Evolutionary conservation across 2,888 invertebrate genomes (phyloP), one percentile per base, ranked within the genome.

Genomic region (Chorisops tibialis): DNA sequence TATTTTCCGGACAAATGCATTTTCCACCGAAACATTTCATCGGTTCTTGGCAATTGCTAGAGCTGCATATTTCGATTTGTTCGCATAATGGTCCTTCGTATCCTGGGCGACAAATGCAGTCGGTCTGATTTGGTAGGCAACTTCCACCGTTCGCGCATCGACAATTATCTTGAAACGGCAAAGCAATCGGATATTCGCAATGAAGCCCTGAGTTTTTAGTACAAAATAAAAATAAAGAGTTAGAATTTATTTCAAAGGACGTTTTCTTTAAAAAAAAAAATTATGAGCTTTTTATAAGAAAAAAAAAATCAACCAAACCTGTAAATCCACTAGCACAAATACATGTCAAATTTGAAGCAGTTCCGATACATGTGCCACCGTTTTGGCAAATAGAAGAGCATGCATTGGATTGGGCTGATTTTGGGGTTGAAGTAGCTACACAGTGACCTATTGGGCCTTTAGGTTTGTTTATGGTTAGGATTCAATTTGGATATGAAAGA

Each of bases 361-460:
- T 80, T 74, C 87, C 85, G 65, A 81, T 78, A 76, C 91, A 91
- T 59, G 85, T 86, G 69, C 87, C 90, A 69, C 80, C 81, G 79
- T 89, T 88, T 76, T 85, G 82, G 80, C 93, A 94, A 24, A 73
- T 72, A 69, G 75, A 74, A 70, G 73, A 72, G 68, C 78, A 78
- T 76, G 79, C 78, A 74, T 73, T 78, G 72, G 74, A 73, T 69
- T 76, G 70, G 69, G 75, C 76, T 69, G 73, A 75, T 68, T 75
- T 74, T 68, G 70, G 68, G 50, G 67, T 74, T 70, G 63, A 61
- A 68, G 70, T 70, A 67, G 74, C 74, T 68, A 76, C 69, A 68
- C 78, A 78, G 68, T 77, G 74, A 70, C 78, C 78, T 73, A 78
- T 77, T 21, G 75, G 75, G 72, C 78, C 78, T 78, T 47, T 47